Percentiles rank a stretch among this genome's conserved stretches.
Conservation (phyloP, 2,888 invertebrate genomes). For the Clitarchus hookeri region DNA sequence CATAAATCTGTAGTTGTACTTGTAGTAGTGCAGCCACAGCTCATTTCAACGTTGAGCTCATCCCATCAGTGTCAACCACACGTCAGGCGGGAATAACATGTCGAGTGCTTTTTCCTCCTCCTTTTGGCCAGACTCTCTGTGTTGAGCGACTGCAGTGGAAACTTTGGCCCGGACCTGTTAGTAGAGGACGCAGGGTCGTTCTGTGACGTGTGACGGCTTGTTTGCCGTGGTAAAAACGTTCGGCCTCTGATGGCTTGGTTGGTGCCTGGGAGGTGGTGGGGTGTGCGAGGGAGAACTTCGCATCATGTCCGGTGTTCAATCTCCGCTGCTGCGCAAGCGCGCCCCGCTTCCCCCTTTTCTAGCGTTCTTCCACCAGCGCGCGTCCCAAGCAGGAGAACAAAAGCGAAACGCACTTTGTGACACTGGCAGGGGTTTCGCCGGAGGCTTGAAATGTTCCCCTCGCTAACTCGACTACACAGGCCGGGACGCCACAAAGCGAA, state of each 20-base stretch:
- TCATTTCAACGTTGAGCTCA: too few species aligned
- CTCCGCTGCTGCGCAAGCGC: not conserved
- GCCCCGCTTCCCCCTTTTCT: not conserved
- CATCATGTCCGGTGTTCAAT: slow-evolving; percentile 2
- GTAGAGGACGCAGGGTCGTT: not conserved
- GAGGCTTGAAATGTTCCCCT: not conserved
- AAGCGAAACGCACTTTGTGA: not conserved
- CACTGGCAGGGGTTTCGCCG: not conserved
- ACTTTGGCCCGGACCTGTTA: not conserved
- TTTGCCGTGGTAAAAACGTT: not conserved
- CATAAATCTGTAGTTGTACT: too few species aligned
- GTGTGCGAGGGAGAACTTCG: not conserved
- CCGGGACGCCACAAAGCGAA: not conserved
- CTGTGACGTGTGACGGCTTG: not conserved
- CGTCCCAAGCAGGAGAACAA: slow-evolving; percentile 4
- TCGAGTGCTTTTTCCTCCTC: not conserved
- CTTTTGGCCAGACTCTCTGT: not conserved
- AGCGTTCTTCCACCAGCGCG: not conserved
- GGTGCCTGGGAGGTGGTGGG: not conserved
- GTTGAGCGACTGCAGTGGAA: not conserved
- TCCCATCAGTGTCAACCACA: too few species aligned
- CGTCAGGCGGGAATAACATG: not conserved
- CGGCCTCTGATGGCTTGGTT: not conserved
- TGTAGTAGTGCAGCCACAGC: too few species aligned
- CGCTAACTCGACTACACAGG: slow-evolving; percentile 6